Evolutionary conservation across 2,888 invertebrate genomes (phyloP), one percentile per base, ranked within the genome.

Genomic region (Scrobipalpa atriplicella): DNA sequence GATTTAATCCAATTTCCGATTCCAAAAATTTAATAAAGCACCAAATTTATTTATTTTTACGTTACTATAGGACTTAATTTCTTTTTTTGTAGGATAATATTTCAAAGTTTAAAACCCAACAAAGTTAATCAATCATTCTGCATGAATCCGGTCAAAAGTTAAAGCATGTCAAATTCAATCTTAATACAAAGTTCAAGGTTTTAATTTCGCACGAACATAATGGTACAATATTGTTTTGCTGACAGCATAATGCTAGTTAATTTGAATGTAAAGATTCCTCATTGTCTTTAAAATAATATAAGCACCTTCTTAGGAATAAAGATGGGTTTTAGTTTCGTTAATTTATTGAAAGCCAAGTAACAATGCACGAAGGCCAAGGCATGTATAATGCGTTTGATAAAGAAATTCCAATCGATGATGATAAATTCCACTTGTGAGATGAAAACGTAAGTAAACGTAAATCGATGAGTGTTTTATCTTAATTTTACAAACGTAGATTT

Each of bases 211-310:
- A 47, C n/a, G 47, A 47, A 29, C 16, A 16, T n/a, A 47, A 16
- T 47, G n/a, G 47, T n/a, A 47, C 47, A 47, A 16, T 47, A 47
- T 47, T 47, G 47, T 47, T 47, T 47, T 16, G 16, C 47, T 47
- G 47, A n/a, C 47, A 47, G 16, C 47, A 8, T 47, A 29, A 29
- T 29, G 5, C 5, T 29, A 47, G n/a, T n/a, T 47, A 16, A 47
- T 47, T 47, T 47, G 47, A 16, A 47, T 16, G n/a, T 47, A 16
- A 47, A n/a, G 16, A 47, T 47, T 2, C 47, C n/a, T 16, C 16
- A 16, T 47, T 47, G n/a, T 16, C 29, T 29, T 29, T 3, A 29
- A 29, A 29, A 29, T 29, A 29, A 29, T 3, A 3, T 29, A 29
- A 29, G 29, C 2, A 29, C 2, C 29, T 29, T 29, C 29, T 29